Percentiles rank a stretch among this genome's conserved stretches.
Evolutionary conservation across 2,797 vertebrate species (phyloP).

Genomic region (Sebastes reedi): DNA sequence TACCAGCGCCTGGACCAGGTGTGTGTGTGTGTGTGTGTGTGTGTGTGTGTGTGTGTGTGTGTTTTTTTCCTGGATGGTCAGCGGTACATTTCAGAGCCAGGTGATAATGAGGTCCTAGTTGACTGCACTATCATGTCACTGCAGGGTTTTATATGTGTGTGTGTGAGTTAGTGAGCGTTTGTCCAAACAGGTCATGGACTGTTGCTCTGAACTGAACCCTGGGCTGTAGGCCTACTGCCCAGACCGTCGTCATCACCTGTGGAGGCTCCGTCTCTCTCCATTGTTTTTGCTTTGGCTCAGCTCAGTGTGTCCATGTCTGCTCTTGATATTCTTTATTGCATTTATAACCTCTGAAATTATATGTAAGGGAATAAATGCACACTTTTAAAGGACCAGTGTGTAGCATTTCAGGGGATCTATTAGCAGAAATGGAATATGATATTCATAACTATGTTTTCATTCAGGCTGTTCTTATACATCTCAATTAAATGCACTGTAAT

Average conservation of each 20-base stretch:
- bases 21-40: conserved; percentile 9
- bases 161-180: conserved; percentile 7
- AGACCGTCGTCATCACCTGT: conserved; percentile 53
- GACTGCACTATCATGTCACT: conserved; percentile 37
- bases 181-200: conserved; percentile 63
- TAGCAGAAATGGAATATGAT: too few relatives aligned
- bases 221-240: neutral
- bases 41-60: neutral
- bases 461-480: too few relatives aligned
- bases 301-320: neutral
- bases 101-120: conserved; percentile 65
- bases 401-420: too few relatives aligned
- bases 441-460: too few relatives aligned
- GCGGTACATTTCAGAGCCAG: conserved; percentile 46
- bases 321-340: neutral
- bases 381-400: too few relatives aligned
- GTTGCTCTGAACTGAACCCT: conserved; percentile 38
- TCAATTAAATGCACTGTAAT: too few relatives aligned
- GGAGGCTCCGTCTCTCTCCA: conserved; percentile 33
- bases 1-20: conserved; percentile 22
- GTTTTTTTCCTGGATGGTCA: conserved; percentile 37
- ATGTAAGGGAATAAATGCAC: too few relatives aligned
- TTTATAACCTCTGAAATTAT: too few relatives aligned
- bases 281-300: conserved; percentile 3
- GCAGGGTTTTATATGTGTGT: conserved; percentile 23